Evolutionary conservation across 2,888 invertebrate genomes (phyloP).

Genomic region (Sarcophaga caerulescens): DNA sequence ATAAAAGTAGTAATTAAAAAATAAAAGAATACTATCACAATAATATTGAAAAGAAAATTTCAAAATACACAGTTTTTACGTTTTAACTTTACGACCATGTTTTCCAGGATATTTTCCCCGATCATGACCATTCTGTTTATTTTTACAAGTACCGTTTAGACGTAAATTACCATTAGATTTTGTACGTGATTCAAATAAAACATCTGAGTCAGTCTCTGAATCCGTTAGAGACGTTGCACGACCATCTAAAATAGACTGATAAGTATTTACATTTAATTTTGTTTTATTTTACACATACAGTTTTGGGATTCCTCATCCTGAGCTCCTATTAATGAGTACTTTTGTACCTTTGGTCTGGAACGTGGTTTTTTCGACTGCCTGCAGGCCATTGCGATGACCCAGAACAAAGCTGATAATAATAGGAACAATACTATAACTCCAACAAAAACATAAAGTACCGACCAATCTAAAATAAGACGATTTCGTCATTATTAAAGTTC

Average conservation of each 20-base stretch:
- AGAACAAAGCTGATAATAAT: constrained; percentile 84
- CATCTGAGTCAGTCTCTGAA: constrained; percentile 92
- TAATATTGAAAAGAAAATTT: constrained; percentile 23
- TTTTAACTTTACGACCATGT: constrained; percentile 80
- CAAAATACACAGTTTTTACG: constrained; percentile 69
- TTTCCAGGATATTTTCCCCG: constrained; percentile 72
- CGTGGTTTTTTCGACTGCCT: constrained; percentile 82
- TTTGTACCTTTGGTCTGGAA: constrained; percentile 84
- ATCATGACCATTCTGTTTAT: constrained; percentile 72
- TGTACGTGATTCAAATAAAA: constrained; percentile 88
- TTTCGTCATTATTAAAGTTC: background rate
- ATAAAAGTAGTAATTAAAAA: constrained; percentile 39
- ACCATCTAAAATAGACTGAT: constrained; percentile 71
- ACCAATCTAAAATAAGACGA: constrained; percentile 87
- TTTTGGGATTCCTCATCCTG: constrained; percentile 85
- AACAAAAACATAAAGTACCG: constrained; percentile 94
- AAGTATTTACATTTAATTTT: background rate
- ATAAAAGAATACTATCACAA: constrained; percentile 58
- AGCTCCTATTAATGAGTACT: constrained; percentile 87
- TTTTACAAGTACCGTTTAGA: constrained; percentile 70
- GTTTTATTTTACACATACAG: constrained; percentile 76
- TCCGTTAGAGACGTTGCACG: constrained; percentile 85
- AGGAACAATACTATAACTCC: constrained; percentile 85
- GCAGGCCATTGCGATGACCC: constrained; percentile 86
- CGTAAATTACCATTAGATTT: constrained; percentile 78